A percentile compares a stretch with the other conserved stretches of the same genome.
Evolutionary conservation across 1,140 invertebrate species (phyloP).

Genomic region (Phenacoccus solenopsis): DNA sequence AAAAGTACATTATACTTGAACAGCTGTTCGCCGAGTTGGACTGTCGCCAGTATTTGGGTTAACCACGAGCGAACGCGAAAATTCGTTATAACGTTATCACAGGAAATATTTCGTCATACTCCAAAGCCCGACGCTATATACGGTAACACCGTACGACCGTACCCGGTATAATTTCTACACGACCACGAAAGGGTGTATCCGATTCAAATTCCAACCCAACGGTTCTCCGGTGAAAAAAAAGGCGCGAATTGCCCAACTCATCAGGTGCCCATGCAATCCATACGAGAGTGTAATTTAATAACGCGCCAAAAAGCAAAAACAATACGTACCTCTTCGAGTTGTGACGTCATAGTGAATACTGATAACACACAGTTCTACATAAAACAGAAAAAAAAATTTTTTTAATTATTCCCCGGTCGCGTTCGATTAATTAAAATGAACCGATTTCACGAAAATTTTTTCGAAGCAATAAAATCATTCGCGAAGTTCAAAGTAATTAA

Average conservation of each 20-base stretch:
- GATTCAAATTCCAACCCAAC: too few relatives aligned
- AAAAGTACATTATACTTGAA: too few relatives aligned
- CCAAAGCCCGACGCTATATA: neutral
- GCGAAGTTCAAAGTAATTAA: neutral
- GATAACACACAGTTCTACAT: neutral
- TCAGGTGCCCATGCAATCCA: too few relatives aligned
- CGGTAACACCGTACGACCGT: too few relatives aligned
- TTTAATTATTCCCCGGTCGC: neutral
- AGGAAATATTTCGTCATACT: neutral
- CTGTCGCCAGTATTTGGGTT: neutral
- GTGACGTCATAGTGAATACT: neutral
- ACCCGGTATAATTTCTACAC: too few relatives aligned
- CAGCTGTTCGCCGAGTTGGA: neutral
- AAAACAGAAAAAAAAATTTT: neutral
- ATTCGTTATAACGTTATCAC: neutral
- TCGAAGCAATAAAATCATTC: neutral
- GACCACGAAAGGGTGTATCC: too few relatives aligned
- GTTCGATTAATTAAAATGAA: neutral
- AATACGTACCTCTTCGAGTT: neutral
- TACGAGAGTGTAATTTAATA: too few relatives aligned
- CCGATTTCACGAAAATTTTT: neutral
- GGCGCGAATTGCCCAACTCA: too few relatives aligned
- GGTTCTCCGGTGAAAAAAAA: too few relatives aligned
- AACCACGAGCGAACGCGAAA: neutral
- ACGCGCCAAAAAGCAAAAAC: too few relatives aligned